Evolutionary conservation across 2,113 vertebrate species (phyloP).

Genomic region (Clarias gariepinus): DNA sequence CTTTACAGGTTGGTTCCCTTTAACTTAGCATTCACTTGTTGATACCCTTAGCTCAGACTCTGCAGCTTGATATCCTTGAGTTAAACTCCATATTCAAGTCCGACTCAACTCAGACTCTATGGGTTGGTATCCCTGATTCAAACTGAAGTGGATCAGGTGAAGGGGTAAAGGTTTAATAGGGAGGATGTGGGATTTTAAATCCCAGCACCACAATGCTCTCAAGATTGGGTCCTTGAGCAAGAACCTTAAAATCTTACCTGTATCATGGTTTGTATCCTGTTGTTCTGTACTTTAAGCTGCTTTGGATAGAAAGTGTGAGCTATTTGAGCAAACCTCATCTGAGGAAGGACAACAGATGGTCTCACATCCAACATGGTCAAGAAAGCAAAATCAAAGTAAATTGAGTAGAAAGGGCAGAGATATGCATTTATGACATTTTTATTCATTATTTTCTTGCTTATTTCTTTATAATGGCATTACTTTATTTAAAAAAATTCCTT

Average conservation of each 20-base stretch:
- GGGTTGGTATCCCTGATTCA: not conserved
- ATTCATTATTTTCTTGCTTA: not conserved
- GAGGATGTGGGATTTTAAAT: not conserved
- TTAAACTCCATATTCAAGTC: not conserved
- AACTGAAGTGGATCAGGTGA: not conserved
- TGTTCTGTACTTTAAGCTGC: not conserved
- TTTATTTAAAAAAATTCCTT: not conserved
- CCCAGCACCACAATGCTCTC: not conserved
- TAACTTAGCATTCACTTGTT: not conserved
- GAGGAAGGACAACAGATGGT: not conserved
- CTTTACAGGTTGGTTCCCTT: not conserved
- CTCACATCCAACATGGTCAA: not conserved
- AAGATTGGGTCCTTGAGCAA: not conserved
- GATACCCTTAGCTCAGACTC: not conserved
- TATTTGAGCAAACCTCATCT: not conserved
- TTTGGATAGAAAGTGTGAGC: not conserved
- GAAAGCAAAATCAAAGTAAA: not conserved
- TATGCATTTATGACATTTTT: not conserved
- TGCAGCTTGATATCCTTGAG: not conserved
- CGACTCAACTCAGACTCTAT: not conserved
- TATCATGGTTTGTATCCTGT: not conserved
- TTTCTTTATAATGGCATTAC: not conserved
- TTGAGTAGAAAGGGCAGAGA: not conserved
- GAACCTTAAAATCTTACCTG: not conserved
- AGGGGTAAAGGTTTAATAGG: not conserved